These are phyloP conservation scores for Lycodopsis pacificus DNA, from an alignment of 2,797 vertebrate species.

Conservation along the genomic window DNA sequence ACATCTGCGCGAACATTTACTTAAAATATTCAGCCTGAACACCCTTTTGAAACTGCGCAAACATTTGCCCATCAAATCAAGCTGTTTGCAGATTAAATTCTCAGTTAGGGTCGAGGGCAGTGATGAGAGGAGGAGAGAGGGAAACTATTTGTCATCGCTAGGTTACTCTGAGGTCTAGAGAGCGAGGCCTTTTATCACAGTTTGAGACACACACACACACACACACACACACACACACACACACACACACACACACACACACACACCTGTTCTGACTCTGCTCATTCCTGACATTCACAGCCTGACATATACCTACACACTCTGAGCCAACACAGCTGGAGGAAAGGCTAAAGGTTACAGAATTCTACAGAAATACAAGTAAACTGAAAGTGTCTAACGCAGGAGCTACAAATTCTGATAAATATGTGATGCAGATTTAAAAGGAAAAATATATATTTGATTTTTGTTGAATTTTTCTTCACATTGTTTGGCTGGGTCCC, in stretches of 20 bases:
- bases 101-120: slow-evolving; percentile 70
- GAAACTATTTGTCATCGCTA: slow-evolving; percentile 81
- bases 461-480: not conserved
- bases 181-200: slow-evolving; percentile 74
- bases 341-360: slow-evolving; percentile 63
- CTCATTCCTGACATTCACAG: slow-evolving; percentile 56
- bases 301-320: slow-evolving; percentile 58
- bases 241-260: slow-evolving; percentile 34
- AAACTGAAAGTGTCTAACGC: slow-evolving; percentile 38
- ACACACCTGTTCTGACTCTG: slow-evolving; percentile 48
- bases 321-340: slow-evolving; percentile 80
- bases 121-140: slow-evolving; percentile 69
- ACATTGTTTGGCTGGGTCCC: not conserved
- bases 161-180: slow-evolving; percentile 75
- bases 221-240: slow-evolving; percentile 34
- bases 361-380: slow-evolving; percentile 50
- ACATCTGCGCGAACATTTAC: slow-evolving; percentile 75
- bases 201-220: slow-evolving; percentile 47
- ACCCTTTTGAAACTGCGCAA: slow-evolving; percentile 74
- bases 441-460: not conserved
- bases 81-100: slow-evolving; percentile 85
- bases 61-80: slow-evolving; percentile 79
- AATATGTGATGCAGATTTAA: not conserved
- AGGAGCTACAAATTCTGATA: slow-evolving; percentile 15
- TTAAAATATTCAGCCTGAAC: slow-evolving; percentile 71